Evolutionary conservation across 2,113 vertebrate genomes (phyloP).

Genomic region (Pholis gunnellus): DNA sequence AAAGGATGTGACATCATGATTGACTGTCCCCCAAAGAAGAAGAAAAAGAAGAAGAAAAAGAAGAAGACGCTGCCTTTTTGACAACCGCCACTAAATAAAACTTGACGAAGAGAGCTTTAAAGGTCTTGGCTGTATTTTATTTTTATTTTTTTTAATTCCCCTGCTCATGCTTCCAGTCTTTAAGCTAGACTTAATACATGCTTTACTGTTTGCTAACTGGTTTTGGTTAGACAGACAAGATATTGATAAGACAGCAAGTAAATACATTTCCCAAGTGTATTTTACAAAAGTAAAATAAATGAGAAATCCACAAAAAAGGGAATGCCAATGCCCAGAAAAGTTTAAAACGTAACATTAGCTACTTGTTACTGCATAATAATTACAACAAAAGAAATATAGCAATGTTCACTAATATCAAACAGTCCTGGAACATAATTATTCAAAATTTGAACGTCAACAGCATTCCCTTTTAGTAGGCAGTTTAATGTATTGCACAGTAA

Average conservation of each 20-base stretch:
- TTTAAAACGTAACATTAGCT: not conserved
- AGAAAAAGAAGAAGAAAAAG: too few species aligned
- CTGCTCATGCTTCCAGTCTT: not conserved
- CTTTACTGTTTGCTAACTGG: not conserved
- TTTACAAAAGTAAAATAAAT: not conserved
- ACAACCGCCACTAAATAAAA: too few species aligned
- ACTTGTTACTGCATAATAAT: not conserved
- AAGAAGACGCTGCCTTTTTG: too few species aligned
- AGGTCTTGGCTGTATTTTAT: too few species aligned
- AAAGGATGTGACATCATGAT: too few species aligned
- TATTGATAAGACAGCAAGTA: constrained; percentile 18
- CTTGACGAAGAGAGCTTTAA: too few species aligned
- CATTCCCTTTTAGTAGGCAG: constrained; percentile 21
- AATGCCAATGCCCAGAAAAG: not conserved
- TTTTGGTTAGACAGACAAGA: not conserved
- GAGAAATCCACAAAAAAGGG: not conserved
- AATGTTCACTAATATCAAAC: not conserved
- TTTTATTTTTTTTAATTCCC: too few species aligned
- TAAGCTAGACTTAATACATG: not conserved
- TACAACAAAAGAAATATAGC: too few species aligned
- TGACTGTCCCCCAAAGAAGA: too few species aligned
- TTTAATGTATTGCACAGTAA: not conserved
- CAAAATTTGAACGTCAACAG: not conserved
- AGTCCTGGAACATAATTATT: constrained; percentile 3
- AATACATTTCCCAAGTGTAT: not conserved